Base-by-base conservation (phyloP, 2,797 vertebrate genomes). In the Chloroceryle amazona region DNA sequence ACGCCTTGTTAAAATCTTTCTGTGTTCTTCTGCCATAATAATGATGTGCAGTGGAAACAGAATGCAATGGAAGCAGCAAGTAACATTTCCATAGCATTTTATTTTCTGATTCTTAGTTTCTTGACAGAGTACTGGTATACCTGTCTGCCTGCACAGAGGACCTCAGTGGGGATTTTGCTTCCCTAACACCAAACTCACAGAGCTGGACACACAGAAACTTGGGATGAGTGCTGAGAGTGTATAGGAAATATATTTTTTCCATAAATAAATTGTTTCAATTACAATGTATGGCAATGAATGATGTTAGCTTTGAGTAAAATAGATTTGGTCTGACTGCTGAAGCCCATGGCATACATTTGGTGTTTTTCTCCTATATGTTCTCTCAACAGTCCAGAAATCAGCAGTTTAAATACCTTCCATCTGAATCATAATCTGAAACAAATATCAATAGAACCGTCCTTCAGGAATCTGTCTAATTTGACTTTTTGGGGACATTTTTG, bases 1-100 rank as follows among this genome's bases (percentile, higher is more conserved):
- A 28, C 26, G 70, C 18, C 42, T n/a, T 66, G 13, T 33, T 33
- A 37, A 89, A 86, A 51, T 16, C 19, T 8, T 19, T 25, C 29
- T 52, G 42, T 79, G 4, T 47, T 58, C 6, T 70, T 62, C 46
- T 55, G 26, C 37, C 0, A 0, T 25, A 39, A 44, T 4, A 37
- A 35, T 17, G 28, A 25, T 0, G 1, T 58, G 42, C 31, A 70
- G 19, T 37, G 52, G 37, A 41, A 67, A 42, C 5, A 10, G 7
- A 66, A 58, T 28, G 42, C 28, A 58, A 9, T 13, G 31, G 54
- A 83, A 33, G 41, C 58, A 65, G 65, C 17, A 10, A 0, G 2
- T 52, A 67, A 39, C 1, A 0, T 33, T 46, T 33, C 29, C 63
- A 51, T 0, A 13, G 41, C 52, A 33, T 46, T 63, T 35, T 54